A percentile compares a stretch with the other conserved stretches of the same genome.
Conservation (phyloP, 2,888 invertebrate species). For the Mythimna ferrago region DNA sequence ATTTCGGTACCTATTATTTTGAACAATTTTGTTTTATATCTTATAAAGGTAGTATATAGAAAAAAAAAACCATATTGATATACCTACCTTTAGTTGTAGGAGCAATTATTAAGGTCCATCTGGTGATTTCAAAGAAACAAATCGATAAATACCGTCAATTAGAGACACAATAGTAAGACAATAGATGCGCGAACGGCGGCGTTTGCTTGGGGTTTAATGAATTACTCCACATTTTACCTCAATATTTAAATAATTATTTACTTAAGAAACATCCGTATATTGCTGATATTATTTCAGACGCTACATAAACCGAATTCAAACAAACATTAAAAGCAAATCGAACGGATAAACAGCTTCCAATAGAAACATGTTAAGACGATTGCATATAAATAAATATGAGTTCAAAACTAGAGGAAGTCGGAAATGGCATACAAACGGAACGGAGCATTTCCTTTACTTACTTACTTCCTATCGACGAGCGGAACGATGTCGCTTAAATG, state of each 20-base stretch:
- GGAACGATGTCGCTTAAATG: conserved; percentile 6
- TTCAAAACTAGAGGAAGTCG: conserved; percentile 32
- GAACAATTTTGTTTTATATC: too few species aligned
- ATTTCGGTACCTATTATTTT: too few species aligned
- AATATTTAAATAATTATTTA: not conserved
- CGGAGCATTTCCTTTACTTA: conserved; percentile 39
- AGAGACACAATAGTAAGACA: too few species aligned
- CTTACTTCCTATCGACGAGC: conserved; percentile 26
- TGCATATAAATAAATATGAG: conserved; percentile 45
- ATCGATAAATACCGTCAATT: too few species aligned
- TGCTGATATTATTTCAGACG: not conserved
- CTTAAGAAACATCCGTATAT: not conserved
- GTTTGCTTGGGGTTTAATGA: too few species aligned
- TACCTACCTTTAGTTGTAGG: too few species aligned
- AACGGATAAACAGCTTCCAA: conserved; percentile 5
- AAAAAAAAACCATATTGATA: too few species aligned
- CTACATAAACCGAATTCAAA: conserved; percentile 3
- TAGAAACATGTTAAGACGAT: conserved; percentile 14
- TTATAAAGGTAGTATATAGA: too few species aligned
- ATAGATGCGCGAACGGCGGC: too few species aligned
- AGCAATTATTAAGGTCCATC: too few species aligned
- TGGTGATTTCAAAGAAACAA: too few species aligned
- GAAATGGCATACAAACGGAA: conserved; percentile 54
- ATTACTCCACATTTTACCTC: too few species aligned
- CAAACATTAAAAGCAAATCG: conserved; percentile 19